Evolutionary conservation across 2,113 vertebrate genomes (phyloP).

Genomic region (Tupaia chinensis): DNA sequence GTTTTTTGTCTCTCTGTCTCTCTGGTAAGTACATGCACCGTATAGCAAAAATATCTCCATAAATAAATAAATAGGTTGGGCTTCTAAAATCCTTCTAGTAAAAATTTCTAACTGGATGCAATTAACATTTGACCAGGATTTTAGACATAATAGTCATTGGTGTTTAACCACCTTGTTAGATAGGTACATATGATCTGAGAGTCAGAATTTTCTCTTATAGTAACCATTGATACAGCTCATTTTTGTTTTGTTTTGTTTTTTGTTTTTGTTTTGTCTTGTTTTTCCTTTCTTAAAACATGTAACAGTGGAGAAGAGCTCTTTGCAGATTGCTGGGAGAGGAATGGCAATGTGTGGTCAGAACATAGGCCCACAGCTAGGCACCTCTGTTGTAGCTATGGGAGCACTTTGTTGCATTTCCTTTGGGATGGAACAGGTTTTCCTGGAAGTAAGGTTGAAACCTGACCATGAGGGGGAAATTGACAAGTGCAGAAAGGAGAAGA

Average conservation of each 20-base stretch:
- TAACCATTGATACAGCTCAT: neutral
- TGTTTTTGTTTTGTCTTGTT: too few species aligned
- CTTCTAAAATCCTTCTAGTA: neutral
- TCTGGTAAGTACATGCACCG: too few species aligned
- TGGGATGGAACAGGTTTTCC: neutral
- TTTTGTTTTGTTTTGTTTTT: too few species aligned
- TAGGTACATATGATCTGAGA: neutral
- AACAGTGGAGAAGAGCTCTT: neutral
- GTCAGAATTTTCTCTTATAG: neutral
- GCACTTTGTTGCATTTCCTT: neutral
- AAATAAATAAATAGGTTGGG: too few species aligned
- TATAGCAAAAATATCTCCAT: too few species aligned
- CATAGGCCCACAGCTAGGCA: neutral
- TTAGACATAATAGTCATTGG: neutral
- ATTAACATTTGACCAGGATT: neutral
- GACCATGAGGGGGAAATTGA: neutral
- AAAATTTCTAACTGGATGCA: neutral
- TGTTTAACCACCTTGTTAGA: neutral
- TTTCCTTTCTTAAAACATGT: too few species aligned
- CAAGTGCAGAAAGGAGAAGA: neutral
- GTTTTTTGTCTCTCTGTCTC: too few species aligned
- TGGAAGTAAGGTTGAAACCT: neutral
- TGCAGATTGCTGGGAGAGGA: neutral
- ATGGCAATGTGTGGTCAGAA: neutral
- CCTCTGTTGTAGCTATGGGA: too few species aligned